A percentile compares a stretch with the other conserved stretches of the same genome.
Evolutionary conservation across 53 echinoderm and acorn worm species (phyloP).

Genomic region (Arbacia lixula): DNA sequence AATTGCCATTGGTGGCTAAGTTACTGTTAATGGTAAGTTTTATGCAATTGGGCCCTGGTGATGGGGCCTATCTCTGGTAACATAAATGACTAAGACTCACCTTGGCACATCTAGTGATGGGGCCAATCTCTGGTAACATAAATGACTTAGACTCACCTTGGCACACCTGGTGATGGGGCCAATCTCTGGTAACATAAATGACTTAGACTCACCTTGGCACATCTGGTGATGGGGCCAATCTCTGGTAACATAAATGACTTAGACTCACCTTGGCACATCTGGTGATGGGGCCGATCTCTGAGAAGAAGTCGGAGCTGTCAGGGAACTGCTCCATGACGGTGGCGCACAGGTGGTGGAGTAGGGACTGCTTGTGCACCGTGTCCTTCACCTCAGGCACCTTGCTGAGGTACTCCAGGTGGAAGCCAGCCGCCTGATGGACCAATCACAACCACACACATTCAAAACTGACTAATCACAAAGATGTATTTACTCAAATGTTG

Average conservation of each 20-base stretch:
- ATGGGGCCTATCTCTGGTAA: too few species aligned
- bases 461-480: too few species aligned
- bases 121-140: too few species aligned
- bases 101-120: constrained; percentile 84
- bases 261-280: constrained; percentile 85
- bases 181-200: constrained; percentile 85
- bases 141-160: constrained; percentile 64
- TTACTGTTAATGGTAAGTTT: too few species aligned
- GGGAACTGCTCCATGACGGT: constrained; percentile 95
- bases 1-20: too few species aligned
- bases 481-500: too few species aligned
- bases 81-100: constrained; percentile 52
- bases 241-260: constrained; percentile 82
- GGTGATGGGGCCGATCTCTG: constrained; percentile 80
- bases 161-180: constrained; percentile 76
- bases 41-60: too few species aligned
- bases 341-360: constrained; percentile 83
- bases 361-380: constrained; percentile 95
- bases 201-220: constrained; percentile 77
- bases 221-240: constrained; percentile 73
- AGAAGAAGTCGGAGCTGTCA: constrained; percentile 92
- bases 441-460: too few species aligned
- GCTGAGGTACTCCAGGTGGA: constrained; percentile 90
- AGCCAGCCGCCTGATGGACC: constrained; percentile 91
- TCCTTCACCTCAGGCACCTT: constrained; percentile 97